Base-by-base conservation (phyloP, 23 tunicate genomes). In the Styela plicata region DNA sequence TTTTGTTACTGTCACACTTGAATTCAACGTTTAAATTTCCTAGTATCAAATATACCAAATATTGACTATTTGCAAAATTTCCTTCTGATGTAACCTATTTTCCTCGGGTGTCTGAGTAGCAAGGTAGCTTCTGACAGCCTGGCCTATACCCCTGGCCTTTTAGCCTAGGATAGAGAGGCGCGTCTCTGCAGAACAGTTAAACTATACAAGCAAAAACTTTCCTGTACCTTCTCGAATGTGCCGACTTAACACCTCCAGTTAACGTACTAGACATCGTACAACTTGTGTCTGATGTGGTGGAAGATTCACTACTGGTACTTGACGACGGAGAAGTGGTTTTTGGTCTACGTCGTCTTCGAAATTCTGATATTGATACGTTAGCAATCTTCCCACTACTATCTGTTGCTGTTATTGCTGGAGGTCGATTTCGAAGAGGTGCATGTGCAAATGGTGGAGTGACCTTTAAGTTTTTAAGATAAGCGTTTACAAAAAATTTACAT, bases 361-460 rank as follows among this genome's bases (percentile, higher is more conserved):
- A 67, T 27, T 29, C 71, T 16, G 71, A 17, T 18, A 67, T 1
- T 29, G 71, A 67, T 67, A 67, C 30, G 22, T 29, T 19, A 16
- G 71, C 13, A 25, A 67, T 29, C 24, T 29, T 67, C 18, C 71
- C 31, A 1, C 17, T 18, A 17, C 31, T 67, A 25, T 29, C 71
- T 29, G 16, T 67, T 22, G n/a, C 31, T 27, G 22, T 29, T 67
- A 67, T 67, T 13, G 71, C 71, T 67, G 30, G 71, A 16, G 30
- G 71, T 16, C 71, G 71, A 16, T 67, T 22, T 22, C 71, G 71
- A 1, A 67, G 17, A 0, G 71, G 71, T 67, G 71, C n/a, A 67
- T 67, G 71, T 17, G 71, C 71, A 0, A 24, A 27, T 67, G 71
- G 71, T 25, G 71, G 71, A 19, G 71, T 25, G 31, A 67, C 71